A percentile compares a stretch with the other conserved stretches of the same genome.
Evolutionary conservation across 2,113 vertebrate genomes (phyloP).

Genomic region (Desmodus rotundus): DNA sequence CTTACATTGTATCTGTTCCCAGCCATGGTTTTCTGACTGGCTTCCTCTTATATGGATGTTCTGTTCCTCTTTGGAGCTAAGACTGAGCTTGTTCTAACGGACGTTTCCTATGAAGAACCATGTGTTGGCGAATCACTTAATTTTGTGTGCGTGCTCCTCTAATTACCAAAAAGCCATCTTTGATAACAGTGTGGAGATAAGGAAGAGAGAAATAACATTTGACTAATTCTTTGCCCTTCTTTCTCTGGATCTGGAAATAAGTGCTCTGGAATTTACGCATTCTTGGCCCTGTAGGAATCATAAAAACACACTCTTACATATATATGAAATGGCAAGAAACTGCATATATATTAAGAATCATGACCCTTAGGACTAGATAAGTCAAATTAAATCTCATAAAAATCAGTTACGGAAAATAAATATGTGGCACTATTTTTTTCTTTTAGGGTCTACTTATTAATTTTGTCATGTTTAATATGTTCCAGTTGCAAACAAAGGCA

Average conservation of each 20-base stretch:
- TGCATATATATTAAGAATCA: slow-evolving; percentile 61
- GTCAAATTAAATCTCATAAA: slow-evolving; percentile 69
- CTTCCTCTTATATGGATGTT: neutral
- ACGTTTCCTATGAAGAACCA: neutral
- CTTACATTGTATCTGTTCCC: neutral
- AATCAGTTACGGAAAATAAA: slow-evolving; percentile 55
- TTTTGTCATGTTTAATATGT: slow-evolving; percentile 79
- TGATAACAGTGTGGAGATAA: neutral
- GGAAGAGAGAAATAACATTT: slow-evolving; percentile 21
- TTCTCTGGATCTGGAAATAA: slow-evolving; percentile 32
- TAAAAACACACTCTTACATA: slow-evolving; percentile 31
- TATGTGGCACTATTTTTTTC: slow-evolving; percentile 25
- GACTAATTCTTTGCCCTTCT: slow-evolving; percentile 41
- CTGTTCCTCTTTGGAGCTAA: neutral
- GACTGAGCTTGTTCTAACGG: slow-evolving; percentile 39
- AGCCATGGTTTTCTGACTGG: neutral
- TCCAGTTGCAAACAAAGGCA: slow-evolving; percentile 80
- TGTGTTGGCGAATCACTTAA: neutral
- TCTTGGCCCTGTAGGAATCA: slow-evolving; percentile 49
- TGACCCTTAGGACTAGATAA: slow-evolving; percentile 54
- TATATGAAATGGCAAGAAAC: slow-evolving; percentile 39
- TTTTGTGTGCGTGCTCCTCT: neutral
- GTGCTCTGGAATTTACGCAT: slow-evolving; percentile 53
- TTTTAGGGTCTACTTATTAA: slow-evolving; percentile 74
- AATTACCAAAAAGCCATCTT: slow-evolving; percentile 40